Conservation (phyloP, 53 echinoderm and acorn worm genomes). For the Crossaster papposus region DNA sequence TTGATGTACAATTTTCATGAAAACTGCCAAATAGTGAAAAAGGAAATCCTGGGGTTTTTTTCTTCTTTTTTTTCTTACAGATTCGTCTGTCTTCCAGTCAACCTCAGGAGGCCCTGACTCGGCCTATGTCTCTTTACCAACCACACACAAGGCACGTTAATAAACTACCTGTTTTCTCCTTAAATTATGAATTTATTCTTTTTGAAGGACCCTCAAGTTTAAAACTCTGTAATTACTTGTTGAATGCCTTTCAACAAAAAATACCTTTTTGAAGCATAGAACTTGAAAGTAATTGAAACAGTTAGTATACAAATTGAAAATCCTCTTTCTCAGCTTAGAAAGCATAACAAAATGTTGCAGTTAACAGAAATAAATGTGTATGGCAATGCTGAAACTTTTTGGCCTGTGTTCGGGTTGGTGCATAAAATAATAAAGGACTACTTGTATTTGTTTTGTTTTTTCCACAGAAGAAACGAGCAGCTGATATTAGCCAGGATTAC, state of each 20-base stretch:
- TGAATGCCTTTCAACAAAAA: too few species aligned
- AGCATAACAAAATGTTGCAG: too few species aligned
- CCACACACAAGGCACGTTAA: slow-evolving; percentile 32
- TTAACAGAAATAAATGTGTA: too few species aligned
- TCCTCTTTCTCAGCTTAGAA: too few species aligned
- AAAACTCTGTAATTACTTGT: background rate
- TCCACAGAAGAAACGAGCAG: slow-evolving; percentile 23
- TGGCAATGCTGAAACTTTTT: too few species aligned
- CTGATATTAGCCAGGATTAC: slow-evolving; percentile 72
- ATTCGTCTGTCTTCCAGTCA: slow-evolving; percentile 43
- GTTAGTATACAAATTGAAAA: too few species aligned
- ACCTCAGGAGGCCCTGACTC: slow-evolving; percentile 21
- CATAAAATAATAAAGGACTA: background rate
- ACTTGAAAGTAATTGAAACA: too few species aligned
- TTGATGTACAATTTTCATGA: background rate
- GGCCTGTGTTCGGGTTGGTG: too few species aligned
- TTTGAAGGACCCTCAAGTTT: background rate
- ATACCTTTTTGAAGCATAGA: too few species aligned
- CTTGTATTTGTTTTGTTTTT: background rate
- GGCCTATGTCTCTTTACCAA: slow-evolving; percentile 32
- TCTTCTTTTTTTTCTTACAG: background rate
- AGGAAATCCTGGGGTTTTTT: background rate
- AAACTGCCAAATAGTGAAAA: background rate
- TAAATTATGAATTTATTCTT: background rate
- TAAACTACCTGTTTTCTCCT: background rate